phyloP scores from a whole-genome alignment of 53 echinoderm and acorn worm species.

The Temnopleurus reevesii region DNA sequence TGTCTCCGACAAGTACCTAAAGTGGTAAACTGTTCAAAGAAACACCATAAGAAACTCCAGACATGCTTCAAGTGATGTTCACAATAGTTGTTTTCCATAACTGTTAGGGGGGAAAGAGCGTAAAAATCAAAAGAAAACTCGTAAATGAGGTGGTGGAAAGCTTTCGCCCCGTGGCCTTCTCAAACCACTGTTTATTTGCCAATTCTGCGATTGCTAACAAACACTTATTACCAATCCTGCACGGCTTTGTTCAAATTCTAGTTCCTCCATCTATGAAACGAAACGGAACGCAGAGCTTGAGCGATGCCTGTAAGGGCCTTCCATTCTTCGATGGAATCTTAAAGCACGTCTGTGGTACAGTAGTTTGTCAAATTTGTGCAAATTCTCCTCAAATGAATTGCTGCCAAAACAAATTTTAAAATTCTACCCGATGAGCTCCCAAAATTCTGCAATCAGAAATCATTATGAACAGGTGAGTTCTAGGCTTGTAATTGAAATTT shows the following conservation, averaged over 20 bases:
- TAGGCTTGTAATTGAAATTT: no score
- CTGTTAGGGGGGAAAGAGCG: not conserved
- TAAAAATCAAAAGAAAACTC: slow-evolving; percentile 1
- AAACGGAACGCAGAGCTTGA: not conserved
- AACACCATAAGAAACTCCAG: no score
- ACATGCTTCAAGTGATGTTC: not conserved
- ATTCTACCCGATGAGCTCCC: no score
- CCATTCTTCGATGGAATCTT: not conserved
- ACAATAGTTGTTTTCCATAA: slow-evolving; percentile 8
- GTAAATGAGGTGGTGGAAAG: not conserved
- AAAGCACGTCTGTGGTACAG: no score
- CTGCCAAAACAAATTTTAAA: no score
- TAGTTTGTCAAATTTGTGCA: no score
- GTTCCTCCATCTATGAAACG: not conserved
- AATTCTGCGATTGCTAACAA: slow-evolving; percentile 12
- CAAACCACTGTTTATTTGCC: slow-evolving; percentile 7
- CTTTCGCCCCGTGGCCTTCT: slow-evolving; percentile 23
- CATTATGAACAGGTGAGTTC: no score
- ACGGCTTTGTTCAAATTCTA: slow-evolving; percentile 16
- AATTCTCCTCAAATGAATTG: no score
- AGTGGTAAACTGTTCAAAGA: not conserved
- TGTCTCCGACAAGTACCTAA: not conserved
- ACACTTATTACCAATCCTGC: slow-evolving; percentile 2
- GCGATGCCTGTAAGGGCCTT: slow-evolving; percentile 8
- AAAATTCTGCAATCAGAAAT: no score